A percentile compares a stretch with the other conserved stretches of the same genome.
phyloP scores from a whole-genome alignment of 2,888 invertebrate genomes.

The Barypeithes pellucidus region DNA sequence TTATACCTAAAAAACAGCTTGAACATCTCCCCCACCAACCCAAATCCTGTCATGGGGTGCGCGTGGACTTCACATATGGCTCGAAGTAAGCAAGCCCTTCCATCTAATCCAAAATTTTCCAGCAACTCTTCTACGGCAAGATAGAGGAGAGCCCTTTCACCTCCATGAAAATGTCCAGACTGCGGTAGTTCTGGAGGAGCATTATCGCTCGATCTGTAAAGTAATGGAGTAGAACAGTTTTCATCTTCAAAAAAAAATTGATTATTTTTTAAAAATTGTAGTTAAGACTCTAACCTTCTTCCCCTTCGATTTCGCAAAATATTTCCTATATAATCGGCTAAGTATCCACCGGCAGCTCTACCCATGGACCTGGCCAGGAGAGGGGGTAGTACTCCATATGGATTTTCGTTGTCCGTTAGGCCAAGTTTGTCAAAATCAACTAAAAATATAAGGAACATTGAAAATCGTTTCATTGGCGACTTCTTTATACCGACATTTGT shows the following conservation, averaged over 20 bases:
- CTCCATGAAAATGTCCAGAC: constrained; percentile 80
- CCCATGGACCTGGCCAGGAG: constrained; percentile 85
- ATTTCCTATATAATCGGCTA: constrained; percentile 83
- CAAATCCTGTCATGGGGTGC: constrained; percentile 83
- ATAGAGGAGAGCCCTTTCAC: constrained; percentile 87
- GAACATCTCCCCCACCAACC: constrained; percentile 86
- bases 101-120: constrained; percentile 86
- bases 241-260: no score
- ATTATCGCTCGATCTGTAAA: constrained; percentile 33
- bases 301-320: constrained; percentile 77
- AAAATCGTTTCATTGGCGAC: no score
- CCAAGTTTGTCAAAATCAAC: constrained; percentile 91
- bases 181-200: constrained; percentile 60
- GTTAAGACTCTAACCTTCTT: constrained; percentile 60
- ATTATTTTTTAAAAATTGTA: no score
- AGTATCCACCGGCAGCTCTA: constrained; percentile 79
- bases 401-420: constrained; percentile 91
- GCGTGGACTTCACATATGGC: constrained; percentile 92
- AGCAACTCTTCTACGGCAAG: constrained; percentile 86
- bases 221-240: not conserved
- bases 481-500: no score
- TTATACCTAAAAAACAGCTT: constrained; percentile 88
- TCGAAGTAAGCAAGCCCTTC: constrained; percentile 85
- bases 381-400: constrained; percentile 85
- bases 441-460: constrained; percentile 70